Evolutionary conservation across 92 coral and sea anemone genomes (phyloP).

Genomic region (Palythoa heliodiscus): DNA sequence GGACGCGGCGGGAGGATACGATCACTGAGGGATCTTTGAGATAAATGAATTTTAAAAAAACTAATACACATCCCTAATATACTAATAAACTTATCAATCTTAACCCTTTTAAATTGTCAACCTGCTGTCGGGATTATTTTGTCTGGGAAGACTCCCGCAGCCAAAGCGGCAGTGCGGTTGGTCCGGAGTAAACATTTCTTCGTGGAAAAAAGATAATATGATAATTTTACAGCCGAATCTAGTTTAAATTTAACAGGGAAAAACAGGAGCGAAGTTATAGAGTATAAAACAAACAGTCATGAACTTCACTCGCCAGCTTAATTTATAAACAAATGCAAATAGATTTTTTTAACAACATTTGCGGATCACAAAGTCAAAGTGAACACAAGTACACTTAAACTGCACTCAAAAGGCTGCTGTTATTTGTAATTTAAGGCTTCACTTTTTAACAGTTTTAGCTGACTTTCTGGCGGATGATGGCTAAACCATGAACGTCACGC

Average conservation of each 20-base stretch:
- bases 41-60: neutral
- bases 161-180: neutral
- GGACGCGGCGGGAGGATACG: neutral
- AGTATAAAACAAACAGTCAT: neutral
- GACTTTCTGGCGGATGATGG: neutral
- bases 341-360: neutral
- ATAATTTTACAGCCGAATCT: neutral
- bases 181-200: neutral
- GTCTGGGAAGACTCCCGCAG: neutral
- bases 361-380: neutral
- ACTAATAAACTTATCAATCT: neutral
- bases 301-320: neutral
- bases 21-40: neutral
- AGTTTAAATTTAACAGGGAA: neutral
- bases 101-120: neutral
- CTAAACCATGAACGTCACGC: conserved; percentile 1
- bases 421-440: too few relatives aligned
- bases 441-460: neutral
- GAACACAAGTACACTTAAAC: neutral
- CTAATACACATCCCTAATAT: neutral
- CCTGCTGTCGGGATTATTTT: neutral
- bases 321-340: neutral
- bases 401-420: neutral
- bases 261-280: neutral
- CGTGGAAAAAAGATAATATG: neutral